A percentile compares a stretch with the other conserved stretches of the same genome.
These are phyloP conservation scores for Agonopterix subpropinquella DNA, from an alignment of 2,888 invertebrate species.

Conservation along the genomic window DNA sequence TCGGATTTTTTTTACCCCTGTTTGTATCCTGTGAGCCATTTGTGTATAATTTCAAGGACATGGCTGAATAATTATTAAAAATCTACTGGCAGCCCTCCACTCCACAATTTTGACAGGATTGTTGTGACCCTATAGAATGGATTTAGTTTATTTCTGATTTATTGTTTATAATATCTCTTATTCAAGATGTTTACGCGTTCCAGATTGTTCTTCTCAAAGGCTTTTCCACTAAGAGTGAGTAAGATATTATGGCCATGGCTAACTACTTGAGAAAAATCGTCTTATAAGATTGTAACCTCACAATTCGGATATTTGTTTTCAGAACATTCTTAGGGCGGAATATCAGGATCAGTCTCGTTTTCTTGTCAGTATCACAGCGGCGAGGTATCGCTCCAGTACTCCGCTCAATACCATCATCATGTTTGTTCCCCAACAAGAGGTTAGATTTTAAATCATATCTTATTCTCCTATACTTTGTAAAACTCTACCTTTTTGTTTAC, in stretches of 20 bases:
- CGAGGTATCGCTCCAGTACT: slow-evolving; percentile 74
- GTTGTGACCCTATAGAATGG: not conserved
- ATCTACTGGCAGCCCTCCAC: too few species aligned
- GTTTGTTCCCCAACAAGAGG: slow-evolving; percentile 99
- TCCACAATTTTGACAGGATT: not conserved
- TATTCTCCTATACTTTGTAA: not conserved
- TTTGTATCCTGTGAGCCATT: too few species aligned
- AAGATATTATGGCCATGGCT: not conserved
- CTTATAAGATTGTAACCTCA: slow-evolving; percentile 23
- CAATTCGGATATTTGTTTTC: slow-evolving; percentile 31
- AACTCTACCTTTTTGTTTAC: too few species aligned
- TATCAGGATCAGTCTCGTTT: slow-evolving; percentile 56
- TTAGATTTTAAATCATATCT: slow-evolving; percentile 31
- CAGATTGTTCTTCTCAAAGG: slow-evolving; percentile 47
- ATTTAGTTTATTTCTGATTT: not conserved
- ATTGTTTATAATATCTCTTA: not conserved
- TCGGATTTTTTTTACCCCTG: too few species aligned
- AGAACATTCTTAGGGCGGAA: slow-evolving; percentile 55
- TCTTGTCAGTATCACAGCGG: slow-evolving; percentile 46
- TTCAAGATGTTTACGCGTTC: slow-evolving; percentile 64
- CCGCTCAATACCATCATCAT: slow-evolving; percentile 95
- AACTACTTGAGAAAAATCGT: too few species aligned
- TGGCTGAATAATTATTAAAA: too few species aligned
- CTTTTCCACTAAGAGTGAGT: slow-evolving; percentile 48
- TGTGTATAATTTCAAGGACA: too few species aligned